Evolutionary conservation across 2,113 vertebrate species (phyloP).

Genomic region (Ciconia boyciana): DNA sequence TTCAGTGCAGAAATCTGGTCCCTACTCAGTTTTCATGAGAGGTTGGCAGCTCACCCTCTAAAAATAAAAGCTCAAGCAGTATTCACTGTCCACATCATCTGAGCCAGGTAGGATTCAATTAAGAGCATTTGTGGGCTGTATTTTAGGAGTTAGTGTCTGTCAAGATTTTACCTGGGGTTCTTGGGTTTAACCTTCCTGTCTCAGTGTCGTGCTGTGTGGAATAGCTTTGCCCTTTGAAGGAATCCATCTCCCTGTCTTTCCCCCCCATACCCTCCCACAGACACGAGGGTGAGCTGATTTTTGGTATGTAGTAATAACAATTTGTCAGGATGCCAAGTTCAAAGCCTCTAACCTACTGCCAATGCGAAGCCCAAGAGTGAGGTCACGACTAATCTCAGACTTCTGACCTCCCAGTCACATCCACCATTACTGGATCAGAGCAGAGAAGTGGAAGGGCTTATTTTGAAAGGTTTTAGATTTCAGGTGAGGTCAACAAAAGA

Average conservation of each 20-base stretch:
- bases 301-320: constrained; percentile 22
- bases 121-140: not conserved
- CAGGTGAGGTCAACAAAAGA: constrained; percentile 56
- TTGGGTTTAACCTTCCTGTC: constrained; percentile 17
- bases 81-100: not conserved
- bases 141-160: constrained; percentile 22
- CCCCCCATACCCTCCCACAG: not conserved
- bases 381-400: constrained; percentile 24
- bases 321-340: constrained; percentile 65
- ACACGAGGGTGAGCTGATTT: not conserved
- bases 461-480: constrained; percentile 59
- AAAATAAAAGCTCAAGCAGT: not conserved
- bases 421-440: constrained; percentile 4
- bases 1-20: not conserved
- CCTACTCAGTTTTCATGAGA: not conserved
- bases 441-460: constrained; percentile 3
- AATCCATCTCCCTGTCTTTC: not conserved
- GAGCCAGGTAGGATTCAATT: not conserved
- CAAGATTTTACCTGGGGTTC: constrained; percentile 11
- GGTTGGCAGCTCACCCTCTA: not conserved
- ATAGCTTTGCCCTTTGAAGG: constrained; percentile 30
- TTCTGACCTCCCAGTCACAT: constrained; percentile 39
- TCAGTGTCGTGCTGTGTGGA: constrained; percentile 29
- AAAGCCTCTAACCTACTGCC: constrained; percentile 33
- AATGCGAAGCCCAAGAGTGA: constrained; percentile 11